phyloP scores from a whole-genome alignment of 2,797 vertebrate genomes.

The Xerus rutilus region DNA sequence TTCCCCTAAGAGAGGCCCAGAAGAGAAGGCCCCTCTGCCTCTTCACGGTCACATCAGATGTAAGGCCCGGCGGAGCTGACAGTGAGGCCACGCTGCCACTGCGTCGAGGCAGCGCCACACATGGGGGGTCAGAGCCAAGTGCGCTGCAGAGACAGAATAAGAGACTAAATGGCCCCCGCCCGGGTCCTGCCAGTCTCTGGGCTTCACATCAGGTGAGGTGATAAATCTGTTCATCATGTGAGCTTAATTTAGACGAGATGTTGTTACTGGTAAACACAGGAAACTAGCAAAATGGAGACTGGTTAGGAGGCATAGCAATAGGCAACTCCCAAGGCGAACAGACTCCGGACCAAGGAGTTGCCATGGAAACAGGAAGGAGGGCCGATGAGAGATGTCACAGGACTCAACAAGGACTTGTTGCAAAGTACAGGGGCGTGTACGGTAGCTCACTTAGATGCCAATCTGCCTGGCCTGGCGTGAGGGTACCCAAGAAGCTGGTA shows the following conservation, averaged over 20 bases:
- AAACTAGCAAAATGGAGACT: not conserved
- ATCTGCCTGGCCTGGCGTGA: no score
- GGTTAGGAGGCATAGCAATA: not conserved
- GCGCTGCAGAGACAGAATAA: not conserved
- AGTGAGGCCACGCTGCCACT: not conserved
- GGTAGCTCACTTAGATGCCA: no score
- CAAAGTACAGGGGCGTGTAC: not conserved
- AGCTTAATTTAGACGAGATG: not conserved
- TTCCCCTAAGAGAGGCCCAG: not conserved
- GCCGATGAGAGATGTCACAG: no score
- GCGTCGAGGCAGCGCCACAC: not conserved
- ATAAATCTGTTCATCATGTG: not conserved
- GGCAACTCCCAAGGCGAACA: not conserved
- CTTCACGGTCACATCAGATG: not conserved
- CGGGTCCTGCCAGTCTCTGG: not conserved
- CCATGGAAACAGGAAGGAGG: not conserved
- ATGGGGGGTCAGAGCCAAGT: not conserved
- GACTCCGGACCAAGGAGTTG: not conserved
- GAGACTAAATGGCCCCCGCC: not conserved
- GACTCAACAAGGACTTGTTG: not conserved
- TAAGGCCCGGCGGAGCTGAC: not conserved
- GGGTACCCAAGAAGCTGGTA: not conserved
- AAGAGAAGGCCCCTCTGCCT: not conserved
- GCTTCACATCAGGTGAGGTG: not conserved
- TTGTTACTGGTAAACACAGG: not conserved